Evolutionary conservation across 92 coral and sea anemone genomes (phyloP).

Genomic region (Paramuricea clavata): DNA sequence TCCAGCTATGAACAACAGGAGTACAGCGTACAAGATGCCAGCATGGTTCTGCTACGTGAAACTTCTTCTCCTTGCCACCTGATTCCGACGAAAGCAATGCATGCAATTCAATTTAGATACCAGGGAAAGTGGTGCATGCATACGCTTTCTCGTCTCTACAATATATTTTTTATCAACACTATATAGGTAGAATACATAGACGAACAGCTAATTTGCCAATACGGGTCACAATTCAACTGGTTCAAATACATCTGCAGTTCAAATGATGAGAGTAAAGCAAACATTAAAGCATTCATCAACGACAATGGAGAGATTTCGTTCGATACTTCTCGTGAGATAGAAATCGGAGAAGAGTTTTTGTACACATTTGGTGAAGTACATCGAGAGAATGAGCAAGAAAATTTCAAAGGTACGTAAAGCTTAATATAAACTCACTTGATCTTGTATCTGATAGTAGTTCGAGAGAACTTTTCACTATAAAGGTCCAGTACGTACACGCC

Average conservation of each 20-base stretch:
- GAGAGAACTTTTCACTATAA: too few relatives aligned
- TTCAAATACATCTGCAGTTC: constrained; percentile 31
- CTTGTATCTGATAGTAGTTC: too few relatives aligned
- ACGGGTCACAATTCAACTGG: constrained; percentile 46
- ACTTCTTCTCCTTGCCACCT: too few relatives aligned
- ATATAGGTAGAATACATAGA: constrained; percentile 36
- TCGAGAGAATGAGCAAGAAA: background rate
- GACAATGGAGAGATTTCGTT: constrained; percentile 47
- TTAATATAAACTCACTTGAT: background rate
- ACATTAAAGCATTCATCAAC: constrained; percentile 45
- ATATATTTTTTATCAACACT: too few relatives aligned
- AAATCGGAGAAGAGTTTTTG: constrained; percentile 41
- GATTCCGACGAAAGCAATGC: too few relatives aligned
- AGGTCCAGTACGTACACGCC: too few relatives aligned
- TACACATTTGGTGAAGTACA: constrained; percentile 24
- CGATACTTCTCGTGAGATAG: constrained; percentile 35
- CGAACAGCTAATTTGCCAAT: constrained; percentile 20
- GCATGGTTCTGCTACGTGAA: too few relatives aligned
- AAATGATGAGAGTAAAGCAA: constrained; percentile 5
- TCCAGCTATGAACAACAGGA: too few relatives aligned
- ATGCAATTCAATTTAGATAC: too few relatives aligned
- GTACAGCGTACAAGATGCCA: too few relatives aligned
- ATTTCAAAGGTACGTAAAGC: background rate
- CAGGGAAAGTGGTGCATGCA: too few relatives aligned
- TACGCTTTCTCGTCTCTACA: too few relatives aligned